A percentile compares a stretch with the other conserved stretches of the same genome.
phyloP scores from a whole-genome alignment of 1,140 invertebrate genomes.

The Daktulosphaira vitifoliae region DNA sequence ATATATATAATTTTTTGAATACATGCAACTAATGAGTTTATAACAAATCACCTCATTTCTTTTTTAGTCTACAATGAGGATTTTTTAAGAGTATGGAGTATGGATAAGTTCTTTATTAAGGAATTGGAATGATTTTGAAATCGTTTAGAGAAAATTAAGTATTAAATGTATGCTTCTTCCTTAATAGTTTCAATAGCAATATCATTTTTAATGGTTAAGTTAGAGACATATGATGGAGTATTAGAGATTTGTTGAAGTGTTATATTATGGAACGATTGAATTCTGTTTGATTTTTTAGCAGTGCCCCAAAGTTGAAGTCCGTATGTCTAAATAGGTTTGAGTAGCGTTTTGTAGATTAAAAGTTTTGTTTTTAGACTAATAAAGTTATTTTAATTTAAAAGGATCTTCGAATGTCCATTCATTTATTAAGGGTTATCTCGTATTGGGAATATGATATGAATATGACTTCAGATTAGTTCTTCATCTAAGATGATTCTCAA shows the following conservation, averaged over 20 bases:
- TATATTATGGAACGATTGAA: neutral
- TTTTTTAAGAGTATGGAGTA: no score
- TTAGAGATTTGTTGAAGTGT: neutral
- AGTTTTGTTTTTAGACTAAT: neutral
- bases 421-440: neutral
- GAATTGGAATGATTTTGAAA: no score
- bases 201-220: neutral
- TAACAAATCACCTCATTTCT: no score
- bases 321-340: constrained; percentile 1
- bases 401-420: neutral
- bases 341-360: neutral
- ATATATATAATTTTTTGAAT: no score
- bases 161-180: neutral
- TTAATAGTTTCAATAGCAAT: neutral
- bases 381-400: neutral
- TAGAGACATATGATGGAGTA: neutral
- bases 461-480: neutral
- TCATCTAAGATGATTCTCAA: neutral
- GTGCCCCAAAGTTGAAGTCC: neutral
- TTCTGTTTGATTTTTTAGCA: constrained; percentile 1
- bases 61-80: no score
- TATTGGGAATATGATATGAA: no score
- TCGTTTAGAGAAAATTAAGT: no score
- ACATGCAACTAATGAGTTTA: no score
- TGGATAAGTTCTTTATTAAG: no score